Base-by-base conservation (phyloP, 2,797 vertebrate species). In the Toxotes lorentzi region DNA sequence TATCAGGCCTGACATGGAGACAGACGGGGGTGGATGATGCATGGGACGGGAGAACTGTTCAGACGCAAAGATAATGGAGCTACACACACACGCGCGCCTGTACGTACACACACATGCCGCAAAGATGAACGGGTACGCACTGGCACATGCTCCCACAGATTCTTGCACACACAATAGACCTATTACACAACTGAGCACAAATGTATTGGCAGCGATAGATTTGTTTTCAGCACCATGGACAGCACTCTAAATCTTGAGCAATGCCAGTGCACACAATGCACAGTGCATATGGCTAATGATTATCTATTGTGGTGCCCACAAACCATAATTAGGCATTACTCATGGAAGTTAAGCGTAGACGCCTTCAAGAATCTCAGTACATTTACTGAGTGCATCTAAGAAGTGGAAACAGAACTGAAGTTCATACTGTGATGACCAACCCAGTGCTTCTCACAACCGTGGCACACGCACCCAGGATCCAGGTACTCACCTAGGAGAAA, bases 1-100 rank as follows among this genome's bases (percentile, higher is more conserved):
- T 94, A 96, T 95, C 93, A 90, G 90, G 73, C 89, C 85, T 92
- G 93, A 93, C 92, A 93, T 87, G 82, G 88, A 94, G 93, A 94
- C 89, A 93, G 91, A 93, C 90, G 89, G 84, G 86, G 92, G 90
- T 81, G 89, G 92, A 94, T 94, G 94, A 95, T 95, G 92, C 94
- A 95, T 95, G 91, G 91, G 86, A 91, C 87, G 82, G 93, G 86
- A 93, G 93, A 94, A 94, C 90, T 87, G 89, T 90, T 92, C 87
- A 92, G 93, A 93, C 94, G 89, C 91, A 93, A 85, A 90, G 93
- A 94, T 95, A 95, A 95, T 94, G 91, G 92, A 93, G 94, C 91
- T 83, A 79, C 86, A 79, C 87, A 83, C 73, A 70, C 51, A 81
- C 70, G 41, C 66, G 68, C 65, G 73, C 72, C 78, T n/a, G 76